phyloP scores from a whole-genome alignment of 2,113 vertebrate genomes.

The Phrynocephalus versicolor region DNA sequence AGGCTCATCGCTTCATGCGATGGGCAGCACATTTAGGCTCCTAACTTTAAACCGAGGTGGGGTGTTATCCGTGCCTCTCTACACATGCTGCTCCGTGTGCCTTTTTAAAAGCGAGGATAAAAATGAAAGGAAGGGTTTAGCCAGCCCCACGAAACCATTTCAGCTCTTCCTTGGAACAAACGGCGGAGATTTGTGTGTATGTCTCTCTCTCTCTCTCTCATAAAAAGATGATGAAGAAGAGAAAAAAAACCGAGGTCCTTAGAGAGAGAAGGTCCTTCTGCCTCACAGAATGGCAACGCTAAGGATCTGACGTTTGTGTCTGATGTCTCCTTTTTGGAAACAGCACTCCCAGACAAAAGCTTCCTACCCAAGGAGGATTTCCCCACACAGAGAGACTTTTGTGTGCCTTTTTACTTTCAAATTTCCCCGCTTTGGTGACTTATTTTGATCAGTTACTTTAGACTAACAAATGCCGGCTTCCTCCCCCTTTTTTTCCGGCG shows the following conservation, averaged over 20 bases:
- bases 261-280: conserved; percentile 76
- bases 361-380: conserved; percentile 37
- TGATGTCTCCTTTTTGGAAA: conserved; percentile 70
- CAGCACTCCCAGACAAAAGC: conserved; percentile 67
- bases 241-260: conserved; percentile 72
- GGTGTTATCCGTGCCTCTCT: neutral
- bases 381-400: conserved; percentile 28
- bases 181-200: conserved; percentile 78
- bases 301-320: conserved; percentile 73
- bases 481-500: conserved; percentile 27
- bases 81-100: too few species aligned
- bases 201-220: conserved; percentile 70
- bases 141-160: conserved; percentile 71
- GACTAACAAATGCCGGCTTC: conserved; percentile 62
- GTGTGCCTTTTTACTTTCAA: conserved; percentile 61
- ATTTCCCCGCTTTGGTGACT: conserved; percentile 58
- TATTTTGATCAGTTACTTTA: conserved; percentile 66
- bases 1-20: conserved; percentile 64
- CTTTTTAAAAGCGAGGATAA: neutral
- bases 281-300: conserved; percentile 72
- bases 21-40: conserved; percentile 64
- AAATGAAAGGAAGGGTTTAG: conserved; percentile 63
- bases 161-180: conserved; percentile 73
- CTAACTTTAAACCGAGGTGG: conserved; percentile 54
- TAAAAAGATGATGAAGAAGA: conserved; percentile 80